phyloP scores from a whole-genome alignment of 2,888 invertebrate genomes.

The Blastobasis lacticolella region DNA sequence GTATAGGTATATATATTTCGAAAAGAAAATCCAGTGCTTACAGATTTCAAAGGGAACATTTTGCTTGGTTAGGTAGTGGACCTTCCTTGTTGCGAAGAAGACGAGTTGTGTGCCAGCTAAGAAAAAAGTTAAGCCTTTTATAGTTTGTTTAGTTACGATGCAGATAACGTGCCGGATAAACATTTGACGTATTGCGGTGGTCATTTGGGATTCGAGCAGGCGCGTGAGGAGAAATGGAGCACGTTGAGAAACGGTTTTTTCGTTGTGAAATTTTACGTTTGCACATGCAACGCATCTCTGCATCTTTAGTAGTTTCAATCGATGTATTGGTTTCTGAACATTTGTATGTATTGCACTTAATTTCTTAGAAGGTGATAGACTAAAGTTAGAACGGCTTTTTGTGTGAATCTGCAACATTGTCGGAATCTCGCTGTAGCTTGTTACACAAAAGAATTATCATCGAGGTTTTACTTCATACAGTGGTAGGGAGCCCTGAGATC shows the following conservation, averaged over 20 bases:
- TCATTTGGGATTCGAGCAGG: constrained; percentile 64
- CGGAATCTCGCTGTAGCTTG: neutral
- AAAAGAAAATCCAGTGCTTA: constrained; percentile 26
- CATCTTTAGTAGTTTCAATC: too few relatives aligned
- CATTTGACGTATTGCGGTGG: constrained; percentile 60
- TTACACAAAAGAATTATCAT: neutral
- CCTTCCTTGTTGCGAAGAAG: constrained; percentile 64
- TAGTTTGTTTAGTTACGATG: constrained; percentile 61
- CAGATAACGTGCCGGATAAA: constrained; percentile 49
- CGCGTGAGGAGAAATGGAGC: constrained; percentile 65
- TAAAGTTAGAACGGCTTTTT: neutral
- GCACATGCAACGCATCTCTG: constrained; percentile 21
- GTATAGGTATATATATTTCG: too few relatives aligned
- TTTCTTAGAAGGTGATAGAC: neutral
- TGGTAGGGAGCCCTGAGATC: too few relatives aligned
- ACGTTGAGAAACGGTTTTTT: constrained; percentile 52
- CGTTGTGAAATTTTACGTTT: constrained; percentile 44
- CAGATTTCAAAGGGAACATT: constrained; percentile 69
- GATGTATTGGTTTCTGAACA: too few relatives aligned
- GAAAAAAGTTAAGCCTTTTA: constrained; percentile 55
- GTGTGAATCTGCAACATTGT: neutral
- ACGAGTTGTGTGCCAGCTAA: constrained; percentile 51
- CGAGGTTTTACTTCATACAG: neutral
- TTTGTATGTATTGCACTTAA: neutral
- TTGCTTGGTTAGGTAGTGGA: constrained; percentile 51